Percentiles rank a stretch among this genome's conserved stretches.
phyloP scores from a whole-genome alignment of 64 coral and sea anemone genomes.

The Trachythela sp. region DNA sequence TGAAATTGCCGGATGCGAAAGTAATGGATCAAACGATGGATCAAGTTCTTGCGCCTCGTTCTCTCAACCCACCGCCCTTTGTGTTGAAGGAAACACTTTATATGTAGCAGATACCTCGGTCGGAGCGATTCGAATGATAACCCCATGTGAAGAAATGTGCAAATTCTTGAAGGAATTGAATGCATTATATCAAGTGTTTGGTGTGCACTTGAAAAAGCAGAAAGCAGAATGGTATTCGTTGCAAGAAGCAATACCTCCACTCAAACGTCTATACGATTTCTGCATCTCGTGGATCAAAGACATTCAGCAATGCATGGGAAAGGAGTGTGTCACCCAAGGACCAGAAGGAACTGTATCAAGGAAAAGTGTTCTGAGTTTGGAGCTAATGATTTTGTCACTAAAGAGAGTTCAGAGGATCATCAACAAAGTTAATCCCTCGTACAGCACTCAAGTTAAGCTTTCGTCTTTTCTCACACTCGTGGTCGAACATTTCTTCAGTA shows the following conservation, averaged over 20 bases:
- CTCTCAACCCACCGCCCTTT: conserved; percentile 36
- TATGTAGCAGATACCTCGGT: conserved; percentile 43
- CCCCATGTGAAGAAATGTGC: conserved; percentile 24
- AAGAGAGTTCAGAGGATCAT: conserved; percentile 11
- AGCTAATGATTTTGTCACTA: conserved; percentile 13
- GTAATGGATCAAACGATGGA: conserved; percentile 17
- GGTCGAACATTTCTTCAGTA: conserved; percentile 55
- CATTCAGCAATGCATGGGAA: conserved; percentile 23
- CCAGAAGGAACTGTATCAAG: conserved; percentile 29
- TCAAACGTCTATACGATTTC: neutral
- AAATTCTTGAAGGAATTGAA: conserved; percentile 42
- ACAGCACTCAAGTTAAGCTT: neutral
- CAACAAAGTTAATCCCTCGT: conserved; percentile 28
- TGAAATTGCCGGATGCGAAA: conserved; percentile 46
- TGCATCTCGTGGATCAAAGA: conserved; percentile 3
- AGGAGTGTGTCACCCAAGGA: conserved; percentile 21
- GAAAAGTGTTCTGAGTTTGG: conserved; percentile 37
- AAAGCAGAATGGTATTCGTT: conserved; percentile 25
- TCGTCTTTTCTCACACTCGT: conserved; percentile 42
- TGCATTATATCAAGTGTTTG: conserved; percentile 40
- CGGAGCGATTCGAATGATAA: conserved; percentile 33
- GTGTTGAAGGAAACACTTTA: conserved; percentile 31
- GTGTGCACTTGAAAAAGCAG: conserved; percentile 23
- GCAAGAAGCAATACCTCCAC: conserved; percentile 5
- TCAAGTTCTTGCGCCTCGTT: conserved; percentile 16